Evolutionary conservation across 2,797 vertebrate genomes (phyloP).

Genomic region (Podarcis lilfordi): DNA sequence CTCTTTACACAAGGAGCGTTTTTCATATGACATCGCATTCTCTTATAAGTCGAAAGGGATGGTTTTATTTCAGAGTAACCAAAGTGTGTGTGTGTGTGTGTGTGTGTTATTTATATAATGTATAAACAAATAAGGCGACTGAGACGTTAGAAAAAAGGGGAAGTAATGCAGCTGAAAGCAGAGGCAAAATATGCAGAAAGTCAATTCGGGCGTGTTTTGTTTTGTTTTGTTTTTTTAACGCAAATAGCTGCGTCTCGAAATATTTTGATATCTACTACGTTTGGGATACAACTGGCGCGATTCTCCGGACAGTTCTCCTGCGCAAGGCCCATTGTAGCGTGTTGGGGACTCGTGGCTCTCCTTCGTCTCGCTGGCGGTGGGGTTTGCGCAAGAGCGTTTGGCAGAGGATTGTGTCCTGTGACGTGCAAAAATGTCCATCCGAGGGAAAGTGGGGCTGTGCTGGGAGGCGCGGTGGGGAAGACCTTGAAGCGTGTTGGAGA

Average conservation of each 20-base stretch:
- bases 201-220: not conserved
- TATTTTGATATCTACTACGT: not conserved
- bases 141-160: slow-evolving; percentile 39
- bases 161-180: slow-evolving; percentile 24
- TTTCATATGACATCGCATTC: not conserved
- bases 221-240: not conserved
- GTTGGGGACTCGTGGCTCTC: too few species aligned
- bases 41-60: not conserved
- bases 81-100: not conserved
- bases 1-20: not conserved
- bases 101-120: slow-evolving; percentile 36
- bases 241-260: not conserved
- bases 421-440: too few species aligned
- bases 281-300: not conserved
- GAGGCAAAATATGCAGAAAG: not conserved
- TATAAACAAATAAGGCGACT: slow-evolving; percentile 40
- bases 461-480: not conserved
- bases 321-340: too few species aligned
- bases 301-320: not conserved
- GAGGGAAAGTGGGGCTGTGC: not conserved
- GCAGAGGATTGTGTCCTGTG: not conserved
- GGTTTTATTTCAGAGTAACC: not conserved
- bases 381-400: not conserved
- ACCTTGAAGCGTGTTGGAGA: not conserved
- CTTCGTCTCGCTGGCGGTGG: not conserved